These are phyloP conservation scores for Melangyna quadrimaculata DNA, from an alignment of 2,888 invertebrate species.

Conservation along the genomic window DNA sequence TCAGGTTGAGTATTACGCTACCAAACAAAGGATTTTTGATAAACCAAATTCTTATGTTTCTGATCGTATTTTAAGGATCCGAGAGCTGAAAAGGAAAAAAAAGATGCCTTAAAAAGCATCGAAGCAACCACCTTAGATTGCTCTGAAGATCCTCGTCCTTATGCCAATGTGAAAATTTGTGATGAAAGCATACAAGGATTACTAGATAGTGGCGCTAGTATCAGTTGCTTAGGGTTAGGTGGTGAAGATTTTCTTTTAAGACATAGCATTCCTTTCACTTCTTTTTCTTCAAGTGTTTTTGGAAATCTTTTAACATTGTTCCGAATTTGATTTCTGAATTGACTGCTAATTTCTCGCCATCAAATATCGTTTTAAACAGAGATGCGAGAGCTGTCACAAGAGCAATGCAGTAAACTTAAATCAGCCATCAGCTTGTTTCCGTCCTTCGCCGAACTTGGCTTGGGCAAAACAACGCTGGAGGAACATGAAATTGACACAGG, in stretches of 20 bases:
- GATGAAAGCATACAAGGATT: neutral
- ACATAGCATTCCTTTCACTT: neutral
- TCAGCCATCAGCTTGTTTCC: neutral
- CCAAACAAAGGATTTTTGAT: neutral
- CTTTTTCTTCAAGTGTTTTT: conserved; percentile 8
- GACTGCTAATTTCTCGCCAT: neutral
- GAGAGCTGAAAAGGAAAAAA: neutral
- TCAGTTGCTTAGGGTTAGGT: neutral
- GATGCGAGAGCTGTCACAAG: neutral
- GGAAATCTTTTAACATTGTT: conserved; percentile 31
- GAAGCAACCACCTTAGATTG: neutral
- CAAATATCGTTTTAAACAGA: neutral
- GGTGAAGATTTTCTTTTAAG: neutral
- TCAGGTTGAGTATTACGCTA: neutral
- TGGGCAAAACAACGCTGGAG: neutral
- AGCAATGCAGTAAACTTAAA: neutral
- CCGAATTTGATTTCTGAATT: conserved; percentile 9
- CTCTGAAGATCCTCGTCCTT: neutral
- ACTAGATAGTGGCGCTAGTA: too few species aligned
- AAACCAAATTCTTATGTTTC: neutral
- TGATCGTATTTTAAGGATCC: neutral
- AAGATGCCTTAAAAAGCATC: neutral
- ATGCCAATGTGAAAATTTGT: neutral
- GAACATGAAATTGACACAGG: too few species aligned
- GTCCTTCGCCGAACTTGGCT: neutral